These are phyloP conservation scores for Bombus confusus DNA, from an alignment of 1,140 invertebrate species.

Conservation along the genomic window DNA sequence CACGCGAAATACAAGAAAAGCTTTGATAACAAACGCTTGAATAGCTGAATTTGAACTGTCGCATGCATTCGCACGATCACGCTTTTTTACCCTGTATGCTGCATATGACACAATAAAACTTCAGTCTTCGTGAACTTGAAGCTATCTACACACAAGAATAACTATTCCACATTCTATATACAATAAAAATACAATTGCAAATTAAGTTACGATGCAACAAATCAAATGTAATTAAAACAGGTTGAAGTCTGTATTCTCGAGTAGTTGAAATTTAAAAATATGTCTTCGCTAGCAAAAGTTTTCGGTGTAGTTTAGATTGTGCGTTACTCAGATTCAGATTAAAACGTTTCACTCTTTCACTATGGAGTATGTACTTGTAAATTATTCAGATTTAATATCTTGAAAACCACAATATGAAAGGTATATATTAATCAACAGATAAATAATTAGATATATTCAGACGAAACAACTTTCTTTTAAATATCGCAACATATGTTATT, in stretches of 20 bases:
- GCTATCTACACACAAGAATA: background rate
- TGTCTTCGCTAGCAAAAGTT: background rate
- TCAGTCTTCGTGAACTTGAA: background rate
- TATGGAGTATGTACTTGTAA: too few relatives aligned
- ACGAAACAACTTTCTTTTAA: too few relatives aligned
- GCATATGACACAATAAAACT: background rate
- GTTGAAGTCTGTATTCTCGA: too few relatives aligned
- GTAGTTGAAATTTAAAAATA: too few relatives aligned
- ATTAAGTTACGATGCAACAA: background rate
- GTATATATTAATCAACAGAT: too few relatives aligned
- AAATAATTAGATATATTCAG: too few relatives aligned
- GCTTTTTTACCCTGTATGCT: background rate
- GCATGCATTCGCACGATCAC: background rate
- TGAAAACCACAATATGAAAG: too few relatives aligned
- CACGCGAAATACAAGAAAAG: background rate
- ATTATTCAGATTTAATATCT: too few relatives aligned
- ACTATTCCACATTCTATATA: too few relatives aligned
- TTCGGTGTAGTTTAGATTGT: background rate
- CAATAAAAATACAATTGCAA: background rate
- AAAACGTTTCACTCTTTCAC: background rate
- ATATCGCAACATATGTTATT: too few relatives aligned
- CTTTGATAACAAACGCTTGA: background rate
- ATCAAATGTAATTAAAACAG: background rate
- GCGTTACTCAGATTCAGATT: background rate
- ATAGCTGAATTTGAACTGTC: slow-evolving; percentile 6